A percentile compares a stretch with the other conserved stretches of the same genome.
Evolutionary conservation across 2,797 vertebrate species (phyloP).

Genomic region (Balearica regulorum): DNA sequence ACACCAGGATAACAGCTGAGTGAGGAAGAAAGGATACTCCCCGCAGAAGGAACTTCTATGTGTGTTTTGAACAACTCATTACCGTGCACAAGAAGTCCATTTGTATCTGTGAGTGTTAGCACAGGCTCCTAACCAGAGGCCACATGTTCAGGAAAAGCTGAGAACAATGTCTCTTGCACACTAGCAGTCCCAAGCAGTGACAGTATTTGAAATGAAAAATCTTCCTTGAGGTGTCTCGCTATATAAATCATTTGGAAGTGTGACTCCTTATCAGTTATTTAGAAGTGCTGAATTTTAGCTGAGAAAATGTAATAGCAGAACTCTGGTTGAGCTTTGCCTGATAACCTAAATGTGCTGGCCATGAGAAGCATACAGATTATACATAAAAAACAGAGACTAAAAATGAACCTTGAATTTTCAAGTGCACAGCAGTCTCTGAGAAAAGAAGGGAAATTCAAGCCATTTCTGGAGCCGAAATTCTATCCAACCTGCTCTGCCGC

Average conservation of each 20-base stretch:
- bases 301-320: slow-evolving; percentile 44
- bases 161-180: not conserved
- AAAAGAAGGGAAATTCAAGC: not conserved
- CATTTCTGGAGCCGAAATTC: not conserved
- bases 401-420: slow-evolving; percentile 33
- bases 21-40: not conserved
- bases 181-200: not conserved
- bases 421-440: not conserved
- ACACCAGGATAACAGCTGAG: slow-evolving; percentile 9
- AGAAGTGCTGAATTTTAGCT: slow-evolving; percentile 24
- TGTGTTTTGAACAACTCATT: not conserved
- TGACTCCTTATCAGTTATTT: slow-evolving; percentile 43
- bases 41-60: not conserved
- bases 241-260: slow-evolving; percentile 39
- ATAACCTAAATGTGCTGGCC: slow-evolving; percentile 36
- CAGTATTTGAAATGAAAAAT: slow-evolving; percentile 39
- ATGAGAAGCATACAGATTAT: slow-evolving; percentile 15
- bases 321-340: not conserved
- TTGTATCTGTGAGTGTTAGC: not conserved
- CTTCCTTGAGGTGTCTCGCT: slow-evolving; percentile 13
- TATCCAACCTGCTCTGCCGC: not conserved
- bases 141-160: slow-evolving; percentile 1
- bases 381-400: slow-evolving; percentile 10
- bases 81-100: not conserved
- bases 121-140: slow-evolving; percentile 5